Conservation (phyloP, 2,113 vertebrate genomes). For the Phalacrocorax aristotelis region DNA sequence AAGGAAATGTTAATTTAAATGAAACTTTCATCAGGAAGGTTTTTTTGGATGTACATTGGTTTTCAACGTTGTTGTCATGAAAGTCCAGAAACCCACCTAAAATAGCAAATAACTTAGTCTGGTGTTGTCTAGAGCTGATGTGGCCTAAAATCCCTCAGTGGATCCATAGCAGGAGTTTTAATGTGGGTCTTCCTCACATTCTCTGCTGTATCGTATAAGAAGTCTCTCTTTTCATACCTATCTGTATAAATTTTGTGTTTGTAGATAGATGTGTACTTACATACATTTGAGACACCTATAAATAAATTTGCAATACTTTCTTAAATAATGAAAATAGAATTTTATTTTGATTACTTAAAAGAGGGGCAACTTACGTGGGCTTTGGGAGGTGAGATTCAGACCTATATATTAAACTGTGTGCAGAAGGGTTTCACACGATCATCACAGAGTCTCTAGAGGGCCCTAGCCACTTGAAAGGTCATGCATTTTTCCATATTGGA, state of each 20-base stretch:
- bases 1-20: background rate
- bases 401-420: background rate
- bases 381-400: background rate
- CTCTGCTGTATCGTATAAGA: background rate
- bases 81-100: background rate
- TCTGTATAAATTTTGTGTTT: background rate
- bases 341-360: background rate
- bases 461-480: background rate
- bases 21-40: background rate
- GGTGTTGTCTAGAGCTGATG: background rate
- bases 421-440: background rate
- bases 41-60: rapidly evolving
- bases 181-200: background rate
- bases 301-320: background rate
- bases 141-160: background rate
- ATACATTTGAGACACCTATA: background rate
- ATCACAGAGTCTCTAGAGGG: background rate
- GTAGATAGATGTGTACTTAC: background rate
- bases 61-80: background rate
- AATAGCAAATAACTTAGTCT: background rate
- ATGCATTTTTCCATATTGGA: background rate
- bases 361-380: background rate
- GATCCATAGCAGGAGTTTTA: background rate
- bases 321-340: background rate
- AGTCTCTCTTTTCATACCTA: background rate